Evolutionary conservation across 1,140 invertebrate species (phyloP).

Genomic region (Apolygus lucorum): DNA sequence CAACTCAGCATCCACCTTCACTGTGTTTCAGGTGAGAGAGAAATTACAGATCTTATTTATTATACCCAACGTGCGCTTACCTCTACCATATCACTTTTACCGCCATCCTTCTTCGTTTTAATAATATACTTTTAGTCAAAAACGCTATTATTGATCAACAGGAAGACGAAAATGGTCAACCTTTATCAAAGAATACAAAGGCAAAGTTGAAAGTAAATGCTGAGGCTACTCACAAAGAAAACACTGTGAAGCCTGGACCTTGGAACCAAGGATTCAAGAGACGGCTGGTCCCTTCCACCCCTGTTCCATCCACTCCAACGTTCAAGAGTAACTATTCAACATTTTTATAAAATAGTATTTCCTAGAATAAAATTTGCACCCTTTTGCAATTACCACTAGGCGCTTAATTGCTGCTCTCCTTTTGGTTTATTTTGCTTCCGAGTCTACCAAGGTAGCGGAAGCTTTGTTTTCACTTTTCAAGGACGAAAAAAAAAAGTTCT

Average conservation of each 20-base stretch:
- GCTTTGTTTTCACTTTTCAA: too few relatives aligned
- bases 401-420: not conserved
- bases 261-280: slow-evolving; percentile 43
- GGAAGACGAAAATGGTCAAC: slow-evolving; percentile 9
- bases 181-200: not conserved
- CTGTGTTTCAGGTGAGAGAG: not conserved
- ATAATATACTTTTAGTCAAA: not conserved
- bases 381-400: not conserved
- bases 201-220: slow-evolving; percentile 20
- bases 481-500: too few relatives aligned
- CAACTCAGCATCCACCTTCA: not conserved
- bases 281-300: slow-evolving; percentile 1
- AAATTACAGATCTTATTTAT: not conserved
- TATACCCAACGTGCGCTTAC: not conserved
- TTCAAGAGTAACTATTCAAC: slow-evolving; percentile 30
- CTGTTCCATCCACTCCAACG: slow-evolving; percentile 28
- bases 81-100: not conserved
- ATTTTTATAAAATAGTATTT: not conserved
- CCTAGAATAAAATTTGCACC: not conserved
- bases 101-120: not conserved
- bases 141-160: not conserved
- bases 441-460: too few relatives aligned
- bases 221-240: slow-evolving; percentile 44
- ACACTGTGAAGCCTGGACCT: slow-evolving; percentile 50
- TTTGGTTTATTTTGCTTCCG: too few relatives aligned